Base-by-base conservation (phyloP, 2,888 invertebrate species). In the Ophioninae sp. region DNA sequence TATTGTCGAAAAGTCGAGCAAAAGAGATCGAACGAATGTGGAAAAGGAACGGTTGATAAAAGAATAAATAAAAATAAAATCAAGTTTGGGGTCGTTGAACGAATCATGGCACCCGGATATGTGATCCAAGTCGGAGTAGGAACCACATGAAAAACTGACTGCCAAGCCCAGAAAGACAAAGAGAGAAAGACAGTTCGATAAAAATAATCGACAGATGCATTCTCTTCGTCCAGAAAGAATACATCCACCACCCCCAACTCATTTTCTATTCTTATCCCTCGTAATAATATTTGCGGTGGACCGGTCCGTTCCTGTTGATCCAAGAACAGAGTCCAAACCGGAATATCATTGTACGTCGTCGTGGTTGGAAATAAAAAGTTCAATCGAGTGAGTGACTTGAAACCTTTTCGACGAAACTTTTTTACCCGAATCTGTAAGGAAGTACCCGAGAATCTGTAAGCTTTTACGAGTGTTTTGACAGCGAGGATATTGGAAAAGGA, bases 1-100 rank as follows among this genome's bases (percentile, higher is more conserved):
- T 59, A 50, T 73, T 50, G 67, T 61, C 84, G 79, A 79, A 79
- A 76, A 79, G 62, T 75, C 75, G 50, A 13, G 39, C 44, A 30
- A 41, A 17, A 65, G 3, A 41, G 41, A 13, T 17, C 17, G 13
- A 72, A 56, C 17, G 37, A 44, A n/a, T 41, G n/a, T 65, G 73
- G 23, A 44, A 39, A 10, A 59, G 57, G 64, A 69, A 74, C 78
- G 69, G 30, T 30, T 44, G 62, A 8, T 50, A 50, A 37, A 41
- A 62, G 23, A 57, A 65, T 73, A 61, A 50, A 56, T 50, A 69
- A 21, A 8, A 59, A 10, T 6, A 73, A 17, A 10, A 50, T 6
- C 3, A 13, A 6, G 5, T 50, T 17, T 5, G 13, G 50, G 2
- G 6, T 50, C 44, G 10, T 44, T 8, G 1, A 8, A 44, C 44